Evolutionary conservation across 1,140 invertebrate genomes (phyloP).

Genomic region (Samia ricini): DNA sequence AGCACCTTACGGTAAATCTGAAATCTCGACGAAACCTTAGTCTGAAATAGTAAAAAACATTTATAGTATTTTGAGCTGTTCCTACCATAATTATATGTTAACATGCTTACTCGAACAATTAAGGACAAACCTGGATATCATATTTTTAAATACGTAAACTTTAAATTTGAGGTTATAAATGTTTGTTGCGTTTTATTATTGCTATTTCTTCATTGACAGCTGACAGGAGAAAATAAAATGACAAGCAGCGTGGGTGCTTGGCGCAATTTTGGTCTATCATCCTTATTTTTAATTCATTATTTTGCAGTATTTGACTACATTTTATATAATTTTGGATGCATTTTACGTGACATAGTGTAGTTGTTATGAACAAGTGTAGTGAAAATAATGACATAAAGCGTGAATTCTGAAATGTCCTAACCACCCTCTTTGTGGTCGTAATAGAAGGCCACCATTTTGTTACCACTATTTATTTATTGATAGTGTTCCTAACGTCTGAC

Average conservation of each 20-base stretch:
- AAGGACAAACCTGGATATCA: slow-evolving; percentile 16
- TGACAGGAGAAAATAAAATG: neutral
- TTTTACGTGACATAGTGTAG: no score
- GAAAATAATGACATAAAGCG: no score
- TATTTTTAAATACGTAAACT: slow-evolving; percentile 4
- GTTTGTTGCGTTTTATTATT: slow-evolving; percentile 9
- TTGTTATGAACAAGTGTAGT: no score
- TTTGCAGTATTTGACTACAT: no score
- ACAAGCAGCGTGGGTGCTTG: neutral
- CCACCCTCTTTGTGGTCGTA: no score
- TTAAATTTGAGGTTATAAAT: slow-evolving; percentile 18
- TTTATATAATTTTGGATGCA: neutral
- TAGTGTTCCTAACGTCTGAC: no score
- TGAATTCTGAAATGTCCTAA: no score
- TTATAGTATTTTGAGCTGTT: neutral
- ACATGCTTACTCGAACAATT: neutral
- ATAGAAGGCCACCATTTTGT: no score
- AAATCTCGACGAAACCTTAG: slow-evolving; percentile 52
- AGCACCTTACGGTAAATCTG: slow-evolving; percentile 46
- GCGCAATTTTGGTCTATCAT: no score
- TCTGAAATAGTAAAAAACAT: slow-evolving; percentile 33
- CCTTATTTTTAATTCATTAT: no score
- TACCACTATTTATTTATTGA: no score
- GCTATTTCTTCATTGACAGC: neutral
- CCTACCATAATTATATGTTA: neutral